Evolutionary conservation across 1,140 invertebrate species (phyloP).

Genomic region (Probaryconus sp.): DNA sequence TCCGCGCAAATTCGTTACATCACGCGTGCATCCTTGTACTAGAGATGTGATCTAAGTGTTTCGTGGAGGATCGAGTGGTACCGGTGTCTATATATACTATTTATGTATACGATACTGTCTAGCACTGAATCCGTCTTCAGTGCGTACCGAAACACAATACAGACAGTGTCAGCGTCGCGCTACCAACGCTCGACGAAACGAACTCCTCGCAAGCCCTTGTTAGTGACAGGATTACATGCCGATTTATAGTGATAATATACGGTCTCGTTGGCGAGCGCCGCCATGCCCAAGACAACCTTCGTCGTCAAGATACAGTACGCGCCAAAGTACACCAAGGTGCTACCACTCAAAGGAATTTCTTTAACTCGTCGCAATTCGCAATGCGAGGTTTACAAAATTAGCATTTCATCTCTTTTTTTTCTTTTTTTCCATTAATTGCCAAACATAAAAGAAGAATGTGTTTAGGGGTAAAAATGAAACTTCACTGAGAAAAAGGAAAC

Average conservation of each 20-base stretch:
- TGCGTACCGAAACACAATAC: constrained; percentile 64
- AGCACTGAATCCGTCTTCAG: constrained; percentile 38
- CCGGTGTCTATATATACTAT: constrained; percentile 25
- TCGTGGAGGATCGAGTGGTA: constrained; percentile 30
- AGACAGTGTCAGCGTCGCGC: constrained; percentile 51
- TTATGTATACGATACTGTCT: too few relatives aligned
- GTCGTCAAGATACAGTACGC: constrained; percentile 69
- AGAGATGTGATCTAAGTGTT: constrained; percentile 34
- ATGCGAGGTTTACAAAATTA: constrained; percentile 9
- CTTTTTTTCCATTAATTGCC: constrained; percentile 3
- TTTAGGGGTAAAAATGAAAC: too few relatives aligned
- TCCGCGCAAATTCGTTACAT: constrained; percentile 71
- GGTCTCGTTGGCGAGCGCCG: constrained; percentile 8
- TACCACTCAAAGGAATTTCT: background rate
- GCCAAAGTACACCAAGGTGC: constrained; percentile 65
- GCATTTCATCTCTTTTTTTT: too few relatives aligned
- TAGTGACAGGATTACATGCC: constrained; percentile 60
- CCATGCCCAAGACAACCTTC: constrained; percentile 62
- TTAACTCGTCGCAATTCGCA: constrained; percentile 13
- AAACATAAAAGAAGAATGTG: too few relatives aligned
- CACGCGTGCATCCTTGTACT: constrained; percentile 59
- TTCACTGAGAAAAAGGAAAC: too few relatives aligned
- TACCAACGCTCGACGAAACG: constrained; percentile 8
- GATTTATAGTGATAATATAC: constrained; percentile 30
- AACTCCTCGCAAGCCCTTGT: too few relatives aligned